Evolutionary conservation across 2,888 invertebrate genomes (phyloP), one percentile per base, ranked within the genome.

Genomic region (Melinopterus prodromus): DNA sequence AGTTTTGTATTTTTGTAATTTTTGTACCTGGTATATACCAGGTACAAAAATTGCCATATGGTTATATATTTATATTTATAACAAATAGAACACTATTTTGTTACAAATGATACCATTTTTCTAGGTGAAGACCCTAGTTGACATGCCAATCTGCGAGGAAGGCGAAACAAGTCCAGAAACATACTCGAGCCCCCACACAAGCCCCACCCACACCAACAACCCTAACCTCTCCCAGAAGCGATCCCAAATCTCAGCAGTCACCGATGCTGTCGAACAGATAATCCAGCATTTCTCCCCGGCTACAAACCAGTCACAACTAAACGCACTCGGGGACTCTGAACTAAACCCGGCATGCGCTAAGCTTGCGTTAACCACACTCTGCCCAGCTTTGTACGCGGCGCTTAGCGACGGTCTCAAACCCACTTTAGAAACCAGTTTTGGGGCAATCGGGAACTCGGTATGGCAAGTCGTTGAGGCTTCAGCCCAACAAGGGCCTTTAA

Each of bases 401-500:
- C 92, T 98, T 85, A 93, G 95, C 84, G 97, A 98, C 87, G 97
- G 97, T 2, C 91, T 98, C 16, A 95, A 95, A 87, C 94, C 95
- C 69, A 93, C 92, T 83, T 91, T 97, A 78, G 94, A 95, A 87
- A 96, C 96, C 6, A 93, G 96, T 70, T 97, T 97, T 87, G 97
- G 97, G 71, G 94, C 95, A 16, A 95, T 97, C 77, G 93, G 94
- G 84, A 96, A 97, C 87, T 95, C 96, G 6, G 96, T 96, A 77
- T 97, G 97, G 97, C 95, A 95, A 90, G 95, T 97, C 83, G 95
- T 97, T 6, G 97, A 97, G 89, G 95, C 96, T 69, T 95, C 96
- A 7, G 95, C 96, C 14, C 95, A 97, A 88, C 95, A 95, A 91
- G 97, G 95, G 77, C 95, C 96, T 12, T 93, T 96, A 81, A 96